These are phyloP conservation scores for Portunus trituberculatus DNA, from an alignment of 1,140 invertebrate species.

Conservation along the genomic window DNA sequence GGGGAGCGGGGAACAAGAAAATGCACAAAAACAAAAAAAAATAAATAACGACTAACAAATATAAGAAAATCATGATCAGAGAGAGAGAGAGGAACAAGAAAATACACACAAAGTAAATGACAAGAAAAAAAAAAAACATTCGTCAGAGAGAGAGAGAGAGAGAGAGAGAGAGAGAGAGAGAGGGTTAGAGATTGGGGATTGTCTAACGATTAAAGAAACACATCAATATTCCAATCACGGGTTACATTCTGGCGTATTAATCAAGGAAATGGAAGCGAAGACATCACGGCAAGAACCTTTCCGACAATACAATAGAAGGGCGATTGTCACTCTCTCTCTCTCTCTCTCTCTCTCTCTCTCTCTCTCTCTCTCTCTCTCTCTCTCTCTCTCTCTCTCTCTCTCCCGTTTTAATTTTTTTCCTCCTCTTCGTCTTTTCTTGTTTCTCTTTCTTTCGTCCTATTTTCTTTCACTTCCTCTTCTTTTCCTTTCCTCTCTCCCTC, in stretches of 20 bases:
- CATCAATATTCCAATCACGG: slow-evolving; percentile 75
- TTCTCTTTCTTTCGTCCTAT: not conserved
- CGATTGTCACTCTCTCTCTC: slow-evolving; percentile 60
- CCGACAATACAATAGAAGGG: slow-evolving; percentile 35
- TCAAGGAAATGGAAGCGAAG: slow-evolving; percentile 71
- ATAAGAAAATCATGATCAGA: not conserved
- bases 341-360: not conserved
- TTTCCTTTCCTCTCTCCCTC: not conserved
- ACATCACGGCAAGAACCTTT: slow-evolving; percentile 41
- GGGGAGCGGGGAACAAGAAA: not conserved
- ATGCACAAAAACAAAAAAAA: not conserved
- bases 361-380: not conserved
- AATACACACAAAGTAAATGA: not conserved
- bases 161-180: not conserved
- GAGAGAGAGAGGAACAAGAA: not conserved
- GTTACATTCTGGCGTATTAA: slow-evolving; percentile 74
- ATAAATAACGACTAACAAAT: not conserved
- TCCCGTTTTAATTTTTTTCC: too few species aligned
- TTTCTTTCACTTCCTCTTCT: not conserved
- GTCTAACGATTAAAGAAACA: slow-evolving; percentile 72
- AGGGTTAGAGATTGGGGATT: slow-evolving; percentile 59
- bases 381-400: not conserved
- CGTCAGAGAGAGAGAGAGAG: not conserved
- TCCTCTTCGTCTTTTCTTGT: too few species aligned
- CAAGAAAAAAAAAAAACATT: not conserved